A percentile compares a stretch with the other conserved stretches of the same genome.
Conservation (phyloP, 2,113 vertebrate species). For the cattle (Bos taurus) region DNA sequence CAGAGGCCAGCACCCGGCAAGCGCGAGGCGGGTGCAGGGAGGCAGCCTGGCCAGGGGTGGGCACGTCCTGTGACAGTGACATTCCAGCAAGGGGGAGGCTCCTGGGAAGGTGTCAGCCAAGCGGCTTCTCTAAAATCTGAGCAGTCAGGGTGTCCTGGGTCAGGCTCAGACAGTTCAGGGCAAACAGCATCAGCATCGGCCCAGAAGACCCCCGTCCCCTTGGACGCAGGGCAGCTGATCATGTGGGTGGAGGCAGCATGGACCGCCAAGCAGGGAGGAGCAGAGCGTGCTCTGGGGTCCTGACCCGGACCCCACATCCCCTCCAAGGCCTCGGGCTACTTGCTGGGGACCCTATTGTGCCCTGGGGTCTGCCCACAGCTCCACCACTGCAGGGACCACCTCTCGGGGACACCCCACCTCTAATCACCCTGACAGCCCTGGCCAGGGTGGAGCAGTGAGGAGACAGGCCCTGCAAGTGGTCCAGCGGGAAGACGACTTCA, state of each 20-base stretch:
- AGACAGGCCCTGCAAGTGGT: rapidly evolving
- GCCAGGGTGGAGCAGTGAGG: not conserved
- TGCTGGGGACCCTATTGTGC: not conserved
- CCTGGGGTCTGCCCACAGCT: too few species aligned
- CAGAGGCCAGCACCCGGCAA: not conserved
- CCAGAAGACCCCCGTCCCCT: not conserved
- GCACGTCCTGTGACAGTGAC: rapidly evolving
- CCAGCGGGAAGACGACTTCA: not conserved
- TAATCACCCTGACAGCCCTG: not conserved
- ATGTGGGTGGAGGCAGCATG: rapidly evolving
- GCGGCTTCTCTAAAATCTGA: not conserved
- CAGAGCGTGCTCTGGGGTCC: not conserved
- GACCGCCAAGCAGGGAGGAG: not conserved
- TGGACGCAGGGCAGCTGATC: not conserved
- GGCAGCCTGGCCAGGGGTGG: not conserved
- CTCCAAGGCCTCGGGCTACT: not conserved
- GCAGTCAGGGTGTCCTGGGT: too few species aligned
- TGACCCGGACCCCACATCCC: not conserved
- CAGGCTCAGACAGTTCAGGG: not conserved
- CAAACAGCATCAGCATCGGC: rapidly evolving
- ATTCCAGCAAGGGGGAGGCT: not conserved
- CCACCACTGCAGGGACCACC: rapidly evolving
- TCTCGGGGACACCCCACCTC: not conserved
- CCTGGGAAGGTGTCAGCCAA: not conserved
- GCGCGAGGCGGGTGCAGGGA: rapidly evolving